A percentile compares a stretch with the other conserved stretches of the same genome.
phyloP scores from a whole-genome alignment of 2,113 vertebrate species.

The human (Homo sapiens) region DNA sequence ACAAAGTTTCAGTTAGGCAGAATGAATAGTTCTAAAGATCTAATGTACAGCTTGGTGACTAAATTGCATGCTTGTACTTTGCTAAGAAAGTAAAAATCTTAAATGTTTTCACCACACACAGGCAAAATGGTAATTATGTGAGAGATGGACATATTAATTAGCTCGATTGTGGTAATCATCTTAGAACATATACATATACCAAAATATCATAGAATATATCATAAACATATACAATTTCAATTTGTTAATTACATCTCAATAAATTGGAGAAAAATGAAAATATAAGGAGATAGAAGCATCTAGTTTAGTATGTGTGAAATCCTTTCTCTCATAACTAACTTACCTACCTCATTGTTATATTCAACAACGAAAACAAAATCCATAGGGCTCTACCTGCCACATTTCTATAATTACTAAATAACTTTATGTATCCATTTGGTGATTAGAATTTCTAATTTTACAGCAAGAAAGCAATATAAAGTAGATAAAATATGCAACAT shows the following conservation, averaged over 20 bases:
- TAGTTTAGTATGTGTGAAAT: neutral
- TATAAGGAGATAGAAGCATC: neutral
- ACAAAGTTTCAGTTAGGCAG: neutral
- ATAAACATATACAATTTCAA: neutral
- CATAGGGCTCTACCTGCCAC: neutral
- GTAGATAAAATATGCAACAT: neutral
- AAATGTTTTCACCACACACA: neutral
- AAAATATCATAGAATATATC: neutral
- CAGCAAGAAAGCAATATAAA: neutral
- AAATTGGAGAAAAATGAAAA: neutral
- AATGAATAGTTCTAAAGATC: neutral
- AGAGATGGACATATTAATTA: neutral
- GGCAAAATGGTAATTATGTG: neutral
- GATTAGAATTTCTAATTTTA: neutral
- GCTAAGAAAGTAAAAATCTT: neutral
- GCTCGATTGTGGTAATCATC: neutral
- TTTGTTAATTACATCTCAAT: neutral
- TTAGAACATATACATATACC: neutral
- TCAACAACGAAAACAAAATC: neutral
- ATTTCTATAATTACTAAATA: neutral
- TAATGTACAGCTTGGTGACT: neutral
- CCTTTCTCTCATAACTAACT: neutral
- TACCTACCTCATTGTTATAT: neutral
- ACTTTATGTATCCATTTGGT: neutral
- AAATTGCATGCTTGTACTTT: neutral